Percentiles rank a stretch among this genome's conserved stretches.
Evolutionary conservation across 2,888 invertebrate genomes (phyloP).

Genomic region (Trachelus tabidus): DNA sequence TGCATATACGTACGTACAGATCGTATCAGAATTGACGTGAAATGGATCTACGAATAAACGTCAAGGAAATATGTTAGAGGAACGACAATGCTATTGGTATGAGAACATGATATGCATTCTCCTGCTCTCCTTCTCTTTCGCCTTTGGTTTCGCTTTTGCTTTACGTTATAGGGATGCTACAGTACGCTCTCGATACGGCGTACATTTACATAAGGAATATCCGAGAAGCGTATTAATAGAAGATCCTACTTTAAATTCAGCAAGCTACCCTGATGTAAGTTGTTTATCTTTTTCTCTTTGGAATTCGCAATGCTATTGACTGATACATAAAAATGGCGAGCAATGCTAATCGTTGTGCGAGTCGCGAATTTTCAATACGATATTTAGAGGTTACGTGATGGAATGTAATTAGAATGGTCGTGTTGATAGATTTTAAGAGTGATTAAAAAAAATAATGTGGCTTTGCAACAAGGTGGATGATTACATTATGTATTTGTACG

Average conservation of each 20-base stretch:
- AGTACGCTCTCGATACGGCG: not conserved
- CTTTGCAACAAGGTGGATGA: not conserved
- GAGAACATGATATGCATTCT: not conserved
- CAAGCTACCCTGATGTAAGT: not conserved
- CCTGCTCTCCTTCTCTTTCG: constrained; percentile 3
- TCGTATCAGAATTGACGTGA: not conserved
- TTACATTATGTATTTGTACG: not conserved
- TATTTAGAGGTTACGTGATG: not conserved
- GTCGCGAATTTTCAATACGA: not conserved
- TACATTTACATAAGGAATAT: constrained; percentile 14
- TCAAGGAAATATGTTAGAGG: not conserved
- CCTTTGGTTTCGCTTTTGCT: not conserved
- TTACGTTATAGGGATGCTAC: not conserved
- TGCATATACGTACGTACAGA: not conserved
- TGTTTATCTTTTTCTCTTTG: not conserved
- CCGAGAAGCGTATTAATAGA: constrained; percentile 15
- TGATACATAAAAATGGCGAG: not conserved
- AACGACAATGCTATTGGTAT: constrained; percentile 8
- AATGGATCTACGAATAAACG: not conserved
- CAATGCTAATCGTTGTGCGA: not conserved
- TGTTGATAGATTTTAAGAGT: not conserved
- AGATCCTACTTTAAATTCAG: constrained; percentile 15
- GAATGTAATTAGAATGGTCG: not conserved
- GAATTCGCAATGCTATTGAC: not conserved
- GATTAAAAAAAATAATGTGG: not conserved